Percentiles rank a stretch among this genome's conserved stretches.
Evolutionary conservation across 1,140 invertebrate species (phyloP).

Genomic region (Diorhabda elongata): DNA sequence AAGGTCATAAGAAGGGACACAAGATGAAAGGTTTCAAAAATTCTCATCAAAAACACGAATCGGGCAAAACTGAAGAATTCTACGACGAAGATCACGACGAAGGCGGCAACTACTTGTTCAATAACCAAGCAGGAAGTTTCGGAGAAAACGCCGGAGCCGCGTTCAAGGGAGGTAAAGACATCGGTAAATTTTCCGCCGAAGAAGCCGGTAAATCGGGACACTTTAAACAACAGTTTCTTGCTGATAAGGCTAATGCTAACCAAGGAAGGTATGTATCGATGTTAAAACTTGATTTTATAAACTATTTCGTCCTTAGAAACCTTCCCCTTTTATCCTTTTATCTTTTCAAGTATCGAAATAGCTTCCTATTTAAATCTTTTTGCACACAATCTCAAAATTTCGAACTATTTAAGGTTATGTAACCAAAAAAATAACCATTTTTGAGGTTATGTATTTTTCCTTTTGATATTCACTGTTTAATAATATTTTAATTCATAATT

Average conservation of each 20-base stretch:
- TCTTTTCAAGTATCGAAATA: too few relatives aligned
- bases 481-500: too few relatives aligned
- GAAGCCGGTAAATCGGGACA: constrained; percentile 55
- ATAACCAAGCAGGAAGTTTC: constrained; percentile 49
- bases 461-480: too few relatives aligned
- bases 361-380: too few relatives aligned
- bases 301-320: too few relatives aligned
- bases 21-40: constrained; percentile 61
- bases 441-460: too few relatives aligned
- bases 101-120: constrained; percentile 53
- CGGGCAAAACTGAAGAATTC: constrained; percentile 61
- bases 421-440: too few relatives aligned
- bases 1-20: constrained; percentile 62
- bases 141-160: constrained; percentile 53
- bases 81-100: constrained; percentile 63
- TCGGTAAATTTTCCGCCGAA: constrained; percentile 52
- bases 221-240: constrained; percentile 50
- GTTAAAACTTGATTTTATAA: too few relatives aligned
- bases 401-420: too few relatives aligned
- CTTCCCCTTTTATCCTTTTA: too few relatives aligned
- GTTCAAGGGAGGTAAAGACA: constrained; percentile 55
- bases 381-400: too few relatives aligned
- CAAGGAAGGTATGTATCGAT: constrained; percentile 46
- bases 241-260: constrained; percentile 53
- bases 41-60: constrained; percentile 63